Base-by-base conservation (phyloP, 1,140 invertebrate genomes). In the Heliconius hermathena region DNA sequence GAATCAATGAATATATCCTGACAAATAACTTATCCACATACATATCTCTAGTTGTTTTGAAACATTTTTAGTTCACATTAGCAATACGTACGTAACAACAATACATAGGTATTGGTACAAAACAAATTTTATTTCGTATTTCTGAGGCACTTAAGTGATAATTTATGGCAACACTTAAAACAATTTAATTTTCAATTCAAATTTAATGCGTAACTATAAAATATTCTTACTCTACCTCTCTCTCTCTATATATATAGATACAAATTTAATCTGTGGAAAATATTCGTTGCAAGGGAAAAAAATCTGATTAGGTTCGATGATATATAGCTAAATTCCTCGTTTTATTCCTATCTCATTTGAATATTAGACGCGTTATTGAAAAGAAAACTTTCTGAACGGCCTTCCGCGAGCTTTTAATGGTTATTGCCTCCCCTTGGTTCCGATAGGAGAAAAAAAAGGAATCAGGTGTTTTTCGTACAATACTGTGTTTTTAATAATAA, bases 361-460 rank as follows among this genome's bases (percentile, higher is more conserved):
- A 94, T 94, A 93, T 93, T 90, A 92, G 90, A 93, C 91, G 91
- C 90, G 91, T 93, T 94, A 94, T 94, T 94, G 93, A 94, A 94
- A 93, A 94, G 90, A 89, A 93, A 94, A 93, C 87, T 94, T 94
- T 89, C 76, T 76, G 88, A 89, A 90, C 87, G 90, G 88, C 89
- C 90, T 88, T 90, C 85, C 87, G 85, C 87, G 82, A 86, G 89
- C 86, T 91, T 91, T 91, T 93, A 94, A 94, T 90, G 93, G 93
- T 94, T 94, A 94, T 94, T 94, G 91, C 93, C 78, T 88, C 87
- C 87, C 88, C 84, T 90, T 83, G 84, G 89, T 90, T 85, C 86
- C 86, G 85, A 89, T 89, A 84, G 82, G 26, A 36, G 33, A 81
- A 85, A 88, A 88, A 76, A 89, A 84, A 86, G 78, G 87, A 85